Evolutionary conservation across 2,113 vertebrate genomes (phyloP), one percentile per base, ranked within the genome.

Genomic region (Rhombomys opimus): DNA sequence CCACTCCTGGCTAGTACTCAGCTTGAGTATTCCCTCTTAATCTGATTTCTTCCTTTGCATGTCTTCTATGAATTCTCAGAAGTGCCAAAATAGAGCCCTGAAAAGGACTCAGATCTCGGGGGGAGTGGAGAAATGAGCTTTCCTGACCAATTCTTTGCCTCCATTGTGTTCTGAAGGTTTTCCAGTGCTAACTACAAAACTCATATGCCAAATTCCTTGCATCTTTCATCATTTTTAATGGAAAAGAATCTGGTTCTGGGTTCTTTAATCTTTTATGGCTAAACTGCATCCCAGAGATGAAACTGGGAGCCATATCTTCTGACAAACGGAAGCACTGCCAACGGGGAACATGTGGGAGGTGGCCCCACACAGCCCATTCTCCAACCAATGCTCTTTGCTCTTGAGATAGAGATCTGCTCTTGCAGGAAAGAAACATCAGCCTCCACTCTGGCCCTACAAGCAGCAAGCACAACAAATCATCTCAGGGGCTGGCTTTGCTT

Each of bases 121-220:
- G 97, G 95, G 92, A 97, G 46, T 46, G 5, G 46, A 46, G 5
- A 97, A 98, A 91, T 95, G 75, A 93, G 92, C 22, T 96, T 97
- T 98, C 82, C 96, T 96, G 97, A 96, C 84, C 97, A 95, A 81
- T 67, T 96, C 95, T 98, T 98, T 97, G 94, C 95, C 96, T 98
- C 97, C 95, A 91, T 98, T 96, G 96, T 98, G 94, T 97, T 96
- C 97, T 88, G 96, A 97, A 98, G 97, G 97, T 88, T 96, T 61
- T 95, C 94, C 73, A 97, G 1, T 89, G n/a, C 65, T 98, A 97
- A 97, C 98, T 98, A 72, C 95, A 98, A 97, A 93, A 93, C 70
- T 95, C 81, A 88, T 65, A 41, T 95, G 96, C 93, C 94, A 97
- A 96, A 98, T 96, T 94, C 89, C 72, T 12, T 61, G 92, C 80